Base-by-base conservation (phyloP, 1,140 invertebrate genomes). In the Neodiprion lecontei region DNA sequence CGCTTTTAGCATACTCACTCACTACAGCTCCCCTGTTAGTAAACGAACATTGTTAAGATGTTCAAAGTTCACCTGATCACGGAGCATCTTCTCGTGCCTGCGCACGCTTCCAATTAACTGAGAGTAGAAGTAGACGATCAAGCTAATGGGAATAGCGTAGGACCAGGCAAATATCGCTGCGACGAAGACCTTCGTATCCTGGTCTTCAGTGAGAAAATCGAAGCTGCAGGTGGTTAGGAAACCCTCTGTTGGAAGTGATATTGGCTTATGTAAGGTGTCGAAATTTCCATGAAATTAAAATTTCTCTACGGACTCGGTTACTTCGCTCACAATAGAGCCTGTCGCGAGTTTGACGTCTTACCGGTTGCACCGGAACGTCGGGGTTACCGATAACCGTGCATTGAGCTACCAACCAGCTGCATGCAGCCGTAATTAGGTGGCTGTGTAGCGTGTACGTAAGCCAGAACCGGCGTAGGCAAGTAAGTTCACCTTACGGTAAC, bases 171-270 rank as follows among this genome's bases (percentile, higher is more conserved):
- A 94, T 75, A 94, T 94, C 65, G 88, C 87, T 0, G 87, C 90
- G 0, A 94, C 92, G 82, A 94, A 95, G 1, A 91, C 89, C 74
- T 90, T 91, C 1, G 92, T 95, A 67, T 92, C 92, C 67, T 91
- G 88, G 80, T 93, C 91, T 1, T 94, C 91, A 9, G 91, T 91
- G 65, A 95, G 87, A 81, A 91, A 95, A 81, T 95, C 94, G 76
- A 95, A 94, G 9, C 91, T 92, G 81, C 93, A 95, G 1, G 93
- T 94, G 1, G 94, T 95, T 50, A 95, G 88, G 81, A 93, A 94
- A 11, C 94, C 94, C 90, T 95, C 94, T 92, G 85, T 9, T 89
- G 28, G 28, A 5, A 40, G 28, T 40, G 28, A 40, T 3, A 40
- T 0, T 40, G 28, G 28, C 28, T 40, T 4, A 88, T 74, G 7